Percentiles rank a stretch among this genome's conserved stretches.
Evolutionary conservation across 2,888 invertebrate species (phyloP).

Genomic region (Aphelenchoides bicaudatus): DNA sequence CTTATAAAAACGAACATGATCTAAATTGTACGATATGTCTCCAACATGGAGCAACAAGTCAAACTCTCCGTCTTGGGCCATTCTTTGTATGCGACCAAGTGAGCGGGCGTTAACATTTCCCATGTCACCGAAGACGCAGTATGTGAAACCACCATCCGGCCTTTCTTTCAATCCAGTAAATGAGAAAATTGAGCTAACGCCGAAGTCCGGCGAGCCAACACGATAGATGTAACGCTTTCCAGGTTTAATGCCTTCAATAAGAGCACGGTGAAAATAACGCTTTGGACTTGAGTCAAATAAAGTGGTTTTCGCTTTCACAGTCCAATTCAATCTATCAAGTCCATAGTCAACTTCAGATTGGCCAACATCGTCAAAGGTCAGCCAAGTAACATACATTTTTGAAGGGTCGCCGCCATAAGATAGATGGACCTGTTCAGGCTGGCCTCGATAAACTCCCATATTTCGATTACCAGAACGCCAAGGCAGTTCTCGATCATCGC

Average conservation of each 20-base stretch:
- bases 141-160: constrained; percentile 41
- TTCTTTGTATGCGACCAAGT: constrained; percentile 76
- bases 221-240: constrained; percentile 48
- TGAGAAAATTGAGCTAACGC: constrained; percentile 41
- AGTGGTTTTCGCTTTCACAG: constrained; percentile 18
- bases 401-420: constrained; percentile 28
- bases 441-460: constrained; percentile 42
- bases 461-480: not conserved
- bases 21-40: not conserved
- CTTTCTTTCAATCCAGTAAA: constrained; percentile 44
- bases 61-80: constrained; percentile 70
- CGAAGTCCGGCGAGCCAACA: constrained; percentile 45
- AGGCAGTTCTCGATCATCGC: not conserved
- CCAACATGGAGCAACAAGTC: constrained; percentile 64
- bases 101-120: constrained; percentile 86
- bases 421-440: constrained; percentile 32
- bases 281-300: too few species aligned
- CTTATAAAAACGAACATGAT: constrained; percentile 4
- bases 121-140: constrained; percentile 88
- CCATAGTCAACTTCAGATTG: constrained; percentile 27
- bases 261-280: constrained; percentile 51
- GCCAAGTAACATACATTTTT: constrained; percentile 26
- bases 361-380: constrained; percentile 30
- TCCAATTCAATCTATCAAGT: constrained; percentile 14
- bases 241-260: constrained; percentile 38